A percentile compares a stretch with the other conserved stretches of the same genome.
Evolutionary conservation across 2,888 invertebrate genomes (phyloP).

Genomic region (Yponomeuta malinellus): DNA sequence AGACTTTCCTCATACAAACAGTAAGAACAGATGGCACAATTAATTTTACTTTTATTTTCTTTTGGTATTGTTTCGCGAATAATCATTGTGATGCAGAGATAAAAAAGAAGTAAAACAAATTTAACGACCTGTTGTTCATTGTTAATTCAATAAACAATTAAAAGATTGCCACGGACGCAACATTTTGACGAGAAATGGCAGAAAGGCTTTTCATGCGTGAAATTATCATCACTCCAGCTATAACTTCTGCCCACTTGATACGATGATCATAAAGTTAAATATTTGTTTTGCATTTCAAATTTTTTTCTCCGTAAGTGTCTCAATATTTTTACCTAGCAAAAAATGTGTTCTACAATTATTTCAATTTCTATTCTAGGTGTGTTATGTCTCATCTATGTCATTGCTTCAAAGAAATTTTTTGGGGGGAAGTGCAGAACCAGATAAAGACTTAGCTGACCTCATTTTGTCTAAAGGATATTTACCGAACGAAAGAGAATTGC

Average conservation of each 20-base stretch:
- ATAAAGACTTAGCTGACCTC: conserved; percentile 43
- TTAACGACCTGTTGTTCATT: conserved; percentile 60
- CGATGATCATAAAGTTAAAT: not conserved
- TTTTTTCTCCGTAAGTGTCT: conserved; percentile 4
- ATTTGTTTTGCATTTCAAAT: not conserved
- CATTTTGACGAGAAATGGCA: conserved; percentile 28
- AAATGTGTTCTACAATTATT: conserved; percentile 13
- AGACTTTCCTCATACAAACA: not conserved
- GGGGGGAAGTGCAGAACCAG: conserved; percentile 32
- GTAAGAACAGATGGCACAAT: not conserved
- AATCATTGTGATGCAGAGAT: not conserved
- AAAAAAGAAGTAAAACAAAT: conserved; percentile 23
- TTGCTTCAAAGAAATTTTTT: conserved; percentile 31
- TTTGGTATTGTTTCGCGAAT: not conserved
- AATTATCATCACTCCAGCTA: conserved; percentile 31
- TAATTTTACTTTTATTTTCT: not conserved
- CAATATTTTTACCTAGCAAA: conserved; percentile 11
- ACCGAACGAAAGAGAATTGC: conserved; percentile 46
- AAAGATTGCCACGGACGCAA: conserved; percentile 26
- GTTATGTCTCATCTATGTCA: conserved; percentile 30
- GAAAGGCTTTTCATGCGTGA: conserved; percentile 41
- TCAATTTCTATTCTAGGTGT: conserved; percentile 29
- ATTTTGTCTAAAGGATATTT: conserved; percentile 48
- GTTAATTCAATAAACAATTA: conserved; percentile 45
- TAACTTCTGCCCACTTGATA: not conserved